Evolutionary conservation across 2,113 vertebrate species (phyloP), one percentile per base, ranked within the genome.

Genomic region (Willisornis vidua): DNA sequence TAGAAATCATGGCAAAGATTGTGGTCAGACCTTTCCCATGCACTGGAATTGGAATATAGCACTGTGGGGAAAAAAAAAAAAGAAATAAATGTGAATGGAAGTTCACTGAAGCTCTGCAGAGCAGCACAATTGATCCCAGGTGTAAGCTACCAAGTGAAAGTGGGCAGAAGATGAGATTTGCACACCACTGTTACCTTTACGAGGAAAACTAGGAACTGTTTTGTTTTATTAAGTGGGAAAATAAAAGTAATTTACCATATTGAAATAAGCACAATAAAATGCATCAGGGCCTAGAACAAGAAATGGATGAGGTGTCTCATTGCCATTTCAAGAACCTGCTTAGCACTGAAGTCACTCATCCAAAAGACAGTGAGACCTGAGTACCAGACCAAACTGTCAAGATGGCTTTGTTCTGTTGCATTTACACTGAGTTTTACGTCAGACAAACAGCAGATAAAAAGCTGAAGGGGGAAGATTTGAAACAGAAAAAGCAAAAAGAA

Each of bases 391-490:
- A 31, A 26, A 14, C 14, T 2, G 1, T 28, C 19, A 65, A 52
- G 14, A 25, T 25, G 52, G 28, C 14, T 58, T 48, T 48, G 37
- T 12, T 54, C 19, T 37, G 8, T 49, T 45, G 3, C 18, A 39
- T 59, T 80, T 77, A 23, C 14, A 26, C 6, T 12, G 41, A 57
- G 5, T 52, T 75, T 78, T 54, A 58, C 3, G 7, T 71, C 14
- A 72, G 52, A 58, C 2, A 18, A 61, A 14, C 43, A 63, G 14
- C 8, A 77, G 5, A 55, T 43, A 46, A 73, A 79, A 76, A 51
- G 1, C 14, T 17, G 2, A 8, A 9, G 10, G 2, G 3, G 7
- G 3, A 4, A 3, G 3, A 71, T 24, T 2, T 28, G 54, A 72
- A 57, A 37, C 5, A 33, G 35, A 3, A 7, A 54, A 65, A n/a